Percentiles rank a stretch among this genome's conserved stretches.
Conservation (phyloP, 2,888 invertebrate species). For the Hypercompe scribonia region DNA sequence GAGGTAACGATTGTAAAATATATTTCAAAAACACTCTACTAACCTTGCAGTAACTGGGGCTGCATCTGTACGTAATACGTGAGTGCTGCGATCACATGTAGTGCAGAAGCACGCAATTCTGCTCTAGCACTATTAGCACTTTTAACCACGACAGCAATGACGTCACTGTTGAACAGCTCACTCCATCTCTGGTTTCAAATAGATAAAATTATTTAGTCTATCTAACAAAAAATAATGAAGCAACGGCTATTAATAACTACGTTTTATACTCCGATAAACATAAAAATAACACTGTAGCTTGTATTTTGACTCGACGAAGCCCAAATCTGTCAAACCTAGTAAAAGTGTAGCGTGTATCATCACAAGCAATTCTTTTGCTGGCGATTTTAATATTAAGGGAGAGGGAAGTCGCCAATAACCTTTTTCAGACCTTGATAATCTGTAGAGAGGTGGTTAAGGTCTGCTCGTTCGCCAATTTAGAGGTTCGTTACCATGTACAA, state of each 20-base stretch:
- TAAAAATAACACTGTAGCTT: too few species aligned
- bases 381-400: too few species aligned
- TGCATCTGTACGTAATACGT: constrained; percentile 69
- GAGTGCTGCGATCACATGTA: constrained; percentile 67
- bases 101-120: constrained; percentile 70
- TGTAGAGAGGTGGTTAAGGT: too few species aligned
- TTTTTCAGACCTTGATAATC: too few species aligned
- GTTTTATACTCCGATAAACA: neutral
- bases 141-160: constrained; percentile 57
- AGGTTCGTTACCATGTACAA: too few species aligned
- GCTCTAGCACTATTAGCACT: constrained; percentile 58
- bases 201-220: neutral
- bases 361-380: too few species aligned
- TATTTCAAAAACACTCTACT: neutral
- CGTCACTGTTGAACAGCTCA: constrained; percentile 67
- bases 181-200: constrained; percentile 69
- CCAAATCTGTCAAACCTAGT: too few species aligned
- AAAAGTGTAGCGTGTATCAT: too few species aligned
- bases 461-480: too few species aligned
- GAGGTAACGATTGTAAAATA: neutral
- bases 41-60: constrained; percentile 76
- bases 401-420: too few species aligned
- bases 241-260: neutral
- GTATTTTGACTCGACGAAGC: too few species aligned
- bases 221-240: neutral